These are phyloP conservation scores for Alligator mississippiensis DNA, from an alignment of 2,113 vertebrate species.

Conservation along the genomic window DNA sequence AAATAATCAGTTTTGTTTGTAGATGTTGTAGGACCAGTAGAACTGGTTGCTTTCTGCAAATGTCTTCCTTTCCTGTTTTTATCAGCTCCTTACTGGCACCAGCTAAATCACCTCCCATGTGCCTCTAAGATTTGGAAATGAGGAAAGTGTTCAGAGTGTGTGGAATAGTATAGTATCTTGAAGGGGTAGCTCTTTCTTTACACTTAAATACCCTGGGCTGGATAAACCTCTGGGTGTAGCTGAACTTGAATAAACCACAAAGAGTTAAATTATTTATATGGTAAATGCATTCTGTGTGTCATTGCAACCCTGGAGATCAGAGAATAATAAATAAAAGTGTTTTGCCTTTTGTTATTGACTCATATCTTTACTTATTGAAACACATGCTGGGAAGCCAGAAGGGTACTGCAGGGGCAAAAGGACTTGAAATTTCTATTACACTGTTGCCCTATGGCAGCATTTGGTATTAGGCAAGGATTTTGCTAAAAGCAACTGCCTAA, in stretches of 20 bases:
- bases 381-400: slow-evolving; percentile 37
- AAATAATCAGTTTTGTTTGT: slow-evolving; percentile 29
- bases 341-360: slow-evolving; percentile 54
- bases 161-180: slow-evolving; percentile 29
- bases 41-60: slow-evolving; percentile 42
- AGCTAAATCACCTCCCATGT: slow-evolving; percentile 63
- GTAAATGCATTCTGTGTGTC: slow-evolving; percentile 41
- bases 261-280: slow-evolving; percentile 51
- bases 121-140: slow-evolving; percentile 28
- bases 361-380: slow-evolving; percentile 56
- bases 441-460: slow-evolving; percentile 33
- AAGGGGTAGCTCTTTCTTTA: slow-evolving; percentile 15
- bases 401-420: slow-evolving; percentile 1
- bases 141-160: slow-evolving; percentile 38
- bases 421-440: slow-evolving; percentile 51
- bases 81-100: slow-evolving; percentile 16
- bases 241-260: slow-evolving; percentile 45
- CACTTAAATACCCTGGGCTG: background rate
- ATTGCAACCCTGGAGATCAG: slow-evolving; percentile 10
- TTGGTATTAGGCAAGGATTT: slow-evolving; percentile 57
- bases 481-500: slow-evolving; percentile 45
- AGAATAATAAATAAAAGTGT: slow-evolving; percentile 60
- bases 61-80: slow-evolving; percentile 57
- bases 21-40: slow-evolving; percentile 17
- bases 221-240: slow-evolving; percentile 31